Conservation (phyloP, 2,888 invertebrate species). For the Gortyna flavago region DNA sequence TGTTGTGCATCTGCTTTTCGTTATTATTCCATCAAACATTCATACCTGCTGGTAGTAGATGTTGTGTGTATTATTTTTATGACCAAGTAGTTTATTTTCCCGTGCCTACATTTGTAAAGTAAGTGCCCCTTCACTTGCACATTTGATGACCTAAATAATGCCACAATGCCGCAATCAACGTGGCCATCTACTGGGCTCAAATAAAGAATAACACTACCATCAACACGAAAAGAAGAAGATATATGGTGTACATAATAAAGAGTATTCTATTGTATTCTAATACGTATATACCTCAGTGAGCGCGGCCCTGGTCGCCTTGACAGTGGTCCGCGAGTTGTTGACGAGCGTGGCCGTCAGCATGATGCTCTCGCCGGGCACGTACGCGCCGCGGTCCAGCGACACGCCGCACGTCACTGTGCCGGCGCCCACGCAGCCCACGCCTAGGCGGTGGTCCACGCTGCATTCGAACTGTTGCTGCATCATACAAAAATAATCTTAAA, state of each 20-base stretch:
- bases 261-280: not conserved
- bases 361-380: constrained; percentile 98
- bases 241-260: not conserved
- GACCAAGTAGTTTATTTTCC: no score
- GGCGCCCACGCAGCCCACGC: constrained; percentile 96
- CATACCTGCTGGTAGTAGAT: not conserved
- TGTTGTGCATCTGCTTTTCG: constrained; percentile 22
- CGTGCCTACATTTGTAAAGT: no score
- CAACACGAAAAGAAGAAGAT: not conserved
- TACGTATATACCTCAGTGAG: constrained; percentile 86
- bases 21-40: not conserved
- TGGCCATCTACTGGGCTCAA: not conserved
- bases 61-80: constrained; percentile 9
- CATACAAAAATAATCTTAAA: not conserved
- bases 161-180: not conserved
- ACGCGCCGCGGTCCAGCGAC: constrained; percentile 96
- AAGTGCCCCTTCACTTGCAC: not conserved
- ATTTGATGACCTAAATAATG: not conserved
- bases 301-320: constrained; percentile 96
- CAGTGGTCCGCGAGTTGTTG: constrained; percentile 96
- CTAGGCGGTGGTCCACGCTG: constrained; percentile 97
- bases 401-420: constrained; percentile 96
- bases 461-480: constrained; percentile 94
- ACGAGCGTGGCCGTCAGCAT: constrained; percentile 95
- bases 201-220: not conserved